These are phyloP conservation scores for Bathybates hornii DNA, from an alignment of 2,113 vertebrate genomes.

Conservation along the genomic window DNA sequence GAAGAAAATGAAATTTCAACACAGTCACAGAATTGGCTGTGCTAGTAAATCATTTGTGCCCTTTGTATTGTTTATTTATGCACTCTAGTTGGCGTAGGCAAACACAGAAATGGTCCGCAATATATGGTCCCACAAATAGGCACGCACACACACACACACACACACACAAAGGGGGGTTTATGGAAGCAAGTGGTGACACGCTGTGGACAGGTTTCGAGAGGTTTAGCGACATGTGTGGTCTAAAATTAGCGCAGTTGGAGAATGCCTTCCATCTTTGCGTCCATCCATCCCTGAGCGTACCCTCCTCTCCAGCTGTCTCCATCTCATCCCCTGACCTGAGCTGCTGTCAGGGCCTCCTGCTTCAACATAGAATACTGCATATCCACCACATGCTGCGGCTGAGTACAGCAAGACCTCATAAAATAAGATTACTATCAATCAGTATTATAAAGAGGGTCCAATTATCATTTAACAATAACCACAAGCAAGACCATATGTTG, in stretches of 20 bases:
- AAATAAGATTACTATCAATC: slow-evolving; percentile 23
- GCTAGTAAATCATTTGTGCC: slow-evolving; percentile 4
- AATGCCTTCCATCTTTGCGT: slow-evolving; percentile 49
- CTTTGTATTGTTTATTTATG: slow-evolving; percentile 29
- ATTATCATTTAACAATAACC: neutral
- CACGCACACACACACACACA: neutral
- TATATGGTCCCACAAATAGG: neutral
- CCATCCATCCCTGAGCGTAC: slow-evolving; percentile 46
- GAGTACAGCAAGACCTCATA: slow-evolving; percentile 13
- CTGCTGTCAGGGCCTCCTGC: slow-evolving; percentile 47
- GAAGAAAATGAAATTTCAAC: slow-evolving; percentile 31
- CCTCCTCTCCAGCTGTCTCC: slow-evolving; percentile 62
- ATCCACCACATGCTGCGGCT: slow-evolving; percentile 26
- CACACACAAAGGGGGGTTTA: slow-evolving; percentile 13
- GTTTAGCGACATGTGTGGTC: slow-evolving; percentile 63
- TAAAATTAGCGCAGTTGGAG: slow-evolving; percentile 64
- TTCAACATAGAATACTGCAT: slow-evolving; percentile 21
- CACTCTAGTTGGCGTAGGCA: neutral
- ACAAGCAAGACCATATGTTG: neutral
- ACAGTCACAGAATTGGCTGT: slow-evolving; percentile 19
- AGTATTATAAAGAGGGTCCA: neutral
- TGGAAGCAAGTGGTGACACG: slow-evolving; percentile 60
- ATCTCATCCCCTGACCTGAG: slow-evolving; percentile 60
- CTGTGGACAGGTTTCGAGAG: slow-evolving; percentile 59
- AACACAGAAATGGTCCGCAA: slow-evolving; percentile 5